phyloP scores from a whole-genome alignment of 2,797 vertebrate genomes.

The Anolis apletophallus region DNA sequence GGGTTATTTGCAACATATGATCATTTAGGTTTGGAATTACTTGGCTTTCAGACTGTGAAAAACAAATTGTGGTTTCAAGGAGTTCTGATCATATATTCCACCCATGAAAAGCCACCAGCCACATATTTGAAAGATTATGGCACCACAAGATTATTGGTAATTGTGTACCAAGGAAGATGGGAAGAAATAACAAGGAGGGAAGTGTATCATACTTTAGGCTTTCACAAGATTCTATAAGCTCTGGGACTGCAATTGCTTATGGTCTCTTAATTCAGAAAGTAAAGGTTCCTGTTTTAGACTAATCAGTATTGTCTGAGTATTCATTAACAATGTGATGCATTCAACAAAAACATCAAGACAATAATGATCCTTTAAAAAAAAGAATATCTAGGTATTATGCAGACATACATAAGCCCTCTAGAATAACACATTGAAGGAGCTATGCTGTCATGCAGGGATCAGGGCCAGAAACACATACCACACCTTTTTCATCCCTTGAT shows the following conservation, averaged over 20 bases:
- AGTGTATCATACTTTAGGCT: not conserved
- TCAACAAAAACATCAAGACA: not conserved
- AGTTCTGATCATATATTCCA: not conserved
- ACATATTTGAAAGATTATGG: constrained; percentile 19
- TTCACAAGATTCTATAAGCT: not conserved
- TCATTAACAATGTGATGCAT: not conserved
- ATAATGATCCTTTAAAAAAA: too few relatives aligned
- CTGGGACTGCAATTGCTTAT: not conserved
- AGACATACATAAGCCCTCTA: not conserved
- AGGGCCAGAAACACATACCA: not conserved
- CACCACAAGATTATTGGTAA: not conserved
- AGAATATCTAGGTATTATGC: too few relatives aligned
- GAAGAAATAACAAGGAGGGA: not conserved
- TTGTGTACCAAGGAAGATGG: not conserved
- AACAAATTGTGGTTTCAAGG: constrained; percentile 10
- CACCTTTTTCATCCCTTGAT: not conserved
- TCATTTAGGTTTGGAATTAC: constrained; percentile 12
- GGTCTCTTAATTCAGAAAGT: not conserved
- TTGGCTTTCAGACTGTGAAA: constrained; percentile 6
- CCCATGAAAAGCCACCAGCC: not conserved
- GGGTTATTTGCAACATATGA: constrained; percentile 21
- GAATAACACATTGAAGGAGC: not conserved
- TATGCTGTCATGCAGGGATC: not conserved
- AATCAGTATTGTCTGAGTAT: not conserved
- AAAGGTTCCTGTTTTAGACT: not conserved